Base-by-base conservation (phyloP, 2,113 vertebrate species). In the Atrichornis clamosus region DNA sequence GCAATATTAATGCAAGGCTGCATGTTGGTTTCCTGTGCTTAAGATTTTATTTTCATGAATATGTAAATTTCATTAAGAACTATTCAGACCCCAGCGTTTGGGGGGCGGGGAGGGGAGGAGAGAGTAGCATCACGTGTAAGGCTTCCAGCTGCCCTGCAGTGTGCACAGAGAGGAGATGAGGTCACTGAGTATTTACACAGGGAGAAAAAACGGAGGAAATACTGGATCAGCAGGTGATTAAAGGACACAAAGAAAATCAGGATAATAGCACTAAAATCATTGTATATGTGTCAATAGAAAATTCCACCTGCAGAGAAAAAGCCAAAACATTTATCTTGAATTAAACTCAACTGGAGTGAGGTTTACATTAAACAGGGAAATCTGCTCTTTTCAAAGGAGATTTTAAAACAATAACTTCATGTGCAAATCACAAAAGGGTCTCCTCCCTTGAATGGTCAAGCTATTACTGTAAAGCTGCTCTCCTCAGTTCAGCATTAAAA, bases 41-140 rank as follows among this genome's bases (percentile, higher is more conserved):
- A 93, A 83, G 82, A 86, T 50, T 89, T 84, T 68, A 72, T 87
- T 84, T 85, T 75, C 88, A 95, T 90, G 88, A 84, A 96, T 94
- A 97, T 96, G 95, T 24, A 96, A 90, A 96, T 95, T 72, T 96
- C 96, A 96, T 96, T 95, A 92, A 68, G 83, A 63, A 50, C 92
- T 84, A 96, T 96, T 97, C 95, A 96, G 79, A 84, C 81, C 81
- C 59, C 5, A 70, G 56, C 32, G 41, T 42, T 85, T 64, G 32
- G 41, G 19, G 52, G 77, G 55, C 0, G 21, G 79, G 63, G 69
- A 84, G 41, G 58, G n/a, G 32, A 78, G 62, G 60, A 62, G 84
- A 42, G 63, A 46, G 18, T 15, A 75, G 20, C 47, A 63, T 26
- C 73, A 88, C 6, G 3, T 78, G 60, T 35, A 52, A 84, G 84